Evolutionary conservation across 2,113 vertebrate species (phyloP).

Genomic region (Corynorhinus townsendii): DNA sequence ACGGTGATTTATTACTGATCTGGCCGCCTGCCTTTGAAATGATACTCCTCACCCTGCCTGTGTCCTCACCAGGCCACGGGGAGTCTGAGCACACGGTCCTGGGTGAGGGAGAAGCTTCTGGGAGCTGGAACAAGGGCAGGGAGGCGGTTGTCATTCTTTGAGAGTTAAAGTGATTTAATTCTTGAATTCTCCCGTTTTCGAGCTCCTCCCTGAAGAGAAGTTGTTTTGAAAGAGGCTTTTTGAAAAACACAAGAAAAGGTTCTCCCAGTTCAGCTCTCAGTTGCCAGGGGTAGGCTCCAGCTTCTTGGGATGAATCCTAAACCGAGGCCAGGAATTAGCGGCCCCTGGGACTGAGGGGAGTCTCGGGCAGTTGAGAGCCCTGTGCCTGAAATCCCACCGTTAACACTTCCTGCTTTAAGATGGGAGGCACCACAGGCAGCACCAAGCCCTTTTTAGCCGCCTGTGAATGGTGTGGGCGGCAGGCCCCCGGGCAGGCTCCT

Average conservation of each 20-base stretch:
- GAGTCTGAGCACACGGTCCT: not conserved
- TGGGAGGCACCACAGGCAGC: not conserved
- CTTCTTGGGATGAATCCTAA: not conserved
- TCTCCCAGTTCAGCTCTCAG: not conserved
- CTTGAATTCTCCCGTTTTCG: not conserved
- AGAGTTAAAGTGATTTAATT: not conserved
- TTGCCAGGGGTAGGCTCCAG: not conserved
- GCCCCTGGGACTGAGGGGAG: not conserved
- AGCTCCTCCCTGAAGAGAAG: not conserved
- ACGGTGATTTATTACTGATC: conserved; percentile 27
- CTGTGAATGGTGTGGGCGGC: not conserved
- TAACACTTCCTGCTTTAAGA: not conserved
- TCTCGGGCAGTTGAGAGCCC: fast-evolving
- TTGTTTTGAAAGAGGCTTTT: conserved; percentile 42
- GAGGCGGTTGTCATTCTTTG: not conserved
- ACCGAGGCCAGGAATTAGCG: not conserved
- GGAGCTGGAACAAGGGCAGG: not conserved
- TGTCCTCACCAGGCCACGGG: not conserved
- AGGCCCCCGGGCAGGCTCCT: not conserved
- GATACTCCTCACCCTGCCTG: not conserved
- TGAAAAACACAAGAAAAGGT: not conserved
- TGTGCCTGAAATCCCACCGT: not conserved
- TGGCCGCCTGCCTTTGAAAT: not conserved
- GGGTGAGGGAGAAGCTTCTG: not conserved
- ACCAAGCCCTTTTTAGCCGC: not conserved